Percentiles rank a stretch among this genome's conserved stretches.
These are phyloP conservation scores for Euphydryas editha DNA, from an alignment of 2,888 invertebrate genomes.

Conservation along the genomic window DNA sequence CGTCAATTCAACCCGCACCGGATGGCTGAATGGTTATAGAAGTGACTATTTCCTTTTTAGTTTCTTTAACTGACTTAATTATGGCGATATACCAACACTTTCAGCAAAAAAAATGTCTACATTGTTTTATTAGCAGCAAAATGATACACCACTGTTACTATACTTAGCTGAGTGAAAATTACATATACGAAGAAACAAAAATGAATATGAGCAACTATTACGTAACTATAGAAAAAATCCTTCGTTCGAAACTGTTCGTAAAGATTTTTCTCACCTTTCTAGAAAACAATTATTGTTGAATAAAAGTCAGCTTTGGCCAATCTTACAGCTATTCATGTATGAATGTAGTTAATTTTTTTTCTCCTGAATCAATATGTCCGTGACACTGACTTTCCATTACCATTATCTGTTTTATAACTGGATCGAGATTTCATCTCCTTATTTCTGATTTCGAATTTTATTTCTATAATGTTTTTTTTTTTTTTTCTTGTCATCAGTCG, in stretches of 20 bases:
- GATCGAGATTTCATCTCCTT: conserved; percentile 46
- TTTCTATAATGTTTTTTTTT: conserved; percentile 49
- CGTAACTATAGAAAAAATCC: too few species aligned
- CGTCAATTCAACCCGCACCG: conserved; percentile 62
- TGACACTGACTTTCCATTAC: conserved; percentile 57
- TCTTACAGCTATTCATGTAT: conserved; percentile 7
- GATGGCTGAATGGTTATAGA: conserved; percentile 64
- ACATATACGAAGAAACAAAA: too few species aligned
- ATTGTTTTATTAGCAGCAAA: neutral
- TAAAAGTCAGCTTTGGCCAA: conserved; percentile 1
- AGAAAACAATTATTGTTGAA: neutral
- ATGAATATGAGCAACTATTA: too few species aligned
- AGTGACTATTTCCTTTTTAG: conserved; percentile 65
- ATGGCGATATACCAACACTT: conserved; percentile 12
- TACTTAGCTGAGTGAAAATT: neutral
- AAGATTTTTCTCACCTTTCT: neutral
- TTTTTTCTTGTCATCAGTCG: conserved; percentile 32
- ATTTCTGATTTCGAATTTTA: conserved; percentile 31
- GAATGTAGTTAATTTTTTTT: conserved; percentile 55
- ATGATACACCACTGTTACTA: neutral
- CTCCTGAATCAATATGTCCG: conserved; percentile 46
- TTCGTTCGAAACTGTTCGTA: too few species aligned
- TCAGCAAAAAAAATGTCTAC: neutral
- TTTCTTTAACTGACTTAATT: conserved; percentile 33
- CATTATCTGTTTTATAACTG: conserved; percentile 48